phyloP scores from a whole-genome alignment of 23 tunicate genomes.

The Corella eumyota region DNA sequence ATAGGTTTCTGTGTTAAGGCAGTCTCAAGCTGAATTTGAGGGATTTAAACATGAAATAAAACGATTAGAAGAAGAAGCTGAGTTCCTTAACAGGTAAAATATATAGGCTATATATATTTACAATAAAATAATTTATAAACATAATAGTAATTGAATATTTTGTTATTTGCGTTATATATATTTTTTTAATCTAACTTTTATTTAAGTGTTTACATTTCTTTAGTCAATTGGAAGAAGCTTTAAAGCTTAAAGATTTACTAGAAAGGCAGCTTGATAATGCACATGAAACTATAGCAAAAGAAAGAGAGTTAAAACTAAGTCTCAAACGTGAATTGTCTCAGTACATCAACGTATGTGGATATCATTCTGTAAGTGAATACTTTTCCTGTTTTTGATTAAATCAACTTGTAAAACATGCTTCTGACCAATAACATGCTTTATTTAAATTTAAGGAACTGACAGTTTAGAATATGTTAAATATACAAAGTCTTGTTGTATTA shows the following conservation, averaged over 20 bases:
- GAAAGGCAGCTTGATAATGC: slow-evolving; percentile 83
- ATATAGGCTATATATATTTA: not conserved
- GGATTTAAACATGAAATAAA: slow-evolving; percentile 80
- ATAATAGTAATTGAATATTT: not conserved
- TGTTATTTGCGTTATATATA: not conserved
- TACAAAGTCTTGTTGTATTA: too few species aligned
- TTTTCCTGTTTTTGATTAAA: too few species aligned
- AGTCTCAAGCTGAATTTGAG: slow-evolving; percentile 90
- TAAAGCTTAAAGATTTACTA: slow-evolving; percentile 60
- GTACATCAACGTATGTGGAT: slow-evolving; percentile 27
- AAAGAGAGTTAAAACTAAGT: slow-evolving; percentile 61
- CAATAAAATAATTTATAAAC: not conserved
- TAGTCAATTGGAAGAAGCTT: slow-evolving; percentile 78
- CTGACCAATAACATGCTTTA: too few species aligned
- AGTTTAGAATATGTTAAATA: too few species aligned
- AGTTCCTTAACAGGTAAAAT: slow-evolving; percentile 66
- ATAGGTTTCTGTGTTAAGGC: slow-evolving; percentile 72
- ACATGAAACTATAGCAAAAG: slow-evolving; percentile 73
- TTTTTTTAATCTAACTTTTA: not conserved
- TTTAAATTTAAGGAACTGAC: too few species aligned
- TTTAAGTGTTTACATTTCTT: not conserved
- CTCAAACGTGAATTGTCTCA: slow-evolving; percentile 62
- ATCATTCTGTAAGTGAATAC: too few species aligned
- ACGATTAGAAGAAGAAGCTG: slow-evolving; percentile 72
- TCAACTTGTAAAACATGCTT: too few species aligned